Percentiles rank a stretch among this genome's conserved stretches.
phyloP scores from a whole-genome alignment of 1,140 invertebrate genomes.

The Drosophila mayri region DNA sequence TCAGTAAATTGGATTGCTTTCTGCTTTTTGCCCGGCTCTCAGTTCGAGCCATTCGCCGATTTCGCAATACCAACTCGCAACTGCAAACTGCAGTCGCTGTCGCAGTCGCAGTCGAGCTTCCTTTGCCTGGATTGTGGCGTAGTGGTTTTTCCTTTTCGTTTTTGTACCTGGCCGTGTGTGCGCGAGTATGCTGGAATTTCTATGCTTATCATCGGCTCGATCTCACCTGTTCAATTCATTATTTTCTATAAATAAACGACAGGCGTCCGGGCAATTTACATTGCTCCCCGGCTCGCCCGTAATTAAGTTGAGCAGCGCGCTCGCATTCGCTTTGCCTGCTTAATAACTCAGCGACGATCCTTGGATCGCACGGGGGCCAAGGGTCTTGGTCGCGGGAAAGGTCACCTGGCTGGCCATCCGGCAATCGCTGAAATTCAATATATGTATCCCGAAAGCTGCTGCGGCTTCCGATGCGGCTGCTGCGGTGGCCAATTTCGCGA shows the following conservation, averaged over 20 bases:
- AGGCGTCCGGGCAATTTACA: slow-evolving; percentile 70
- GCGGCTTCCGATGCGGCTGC: slow-evolving; percentile 54
- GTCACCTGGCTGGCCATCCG: slow-evolving; percentile 40
- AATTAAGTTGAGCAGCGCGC: slow-evolving; percentile 71
- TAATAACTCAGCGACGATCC: slow-evolving; percentile 38
- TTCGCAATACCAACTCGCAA: slow-evolving; percentile 67
- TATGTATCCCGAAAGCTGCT: slow-evolving; percentile 65
- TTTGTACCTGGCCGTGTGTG: slow-evolving; percentile 25
- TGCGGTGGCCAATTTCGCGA: slow-evolving; percentile 78
- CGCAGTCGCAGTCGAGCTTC: slow-evolving; percentile 29
- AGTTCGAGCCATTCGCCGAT: slow-evolving; percentile 57
- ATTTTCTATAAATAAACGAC: slow-evolving; percentile 83
- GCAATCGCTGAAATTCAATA: slow-evolving; percentile 75
- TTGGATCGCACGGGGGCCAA: slow-evolving; percentile 11
- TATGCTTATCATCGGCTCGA: slow-evolving; percentile 79
- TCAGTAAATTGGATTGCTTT: slow-evolving; percentile 84
- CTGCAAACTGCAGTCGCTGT: slow-evolving; percentile 21
- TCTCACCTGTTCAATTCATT: slow-evolving; percentile 83
- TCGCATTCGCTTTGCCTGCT: slow-evolving; percentile 33
- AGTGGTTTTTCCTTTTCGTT: slow-evolving; percentile 1
- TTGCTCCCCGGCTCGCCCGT: slow-evolving; percentile 49
- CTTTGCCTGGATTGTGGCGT: slow-evolving; percentile 20
- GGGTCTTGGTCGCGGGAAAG: slow-evolving; percentile 45
- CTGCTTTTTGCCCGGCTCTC: slow-evolving; percentile 57
- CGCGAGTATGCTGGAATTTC: slow-evolving; percentile 77